Percentiles rank a stretch among this genome's conserved stretches.
Evolutionary conservation across 2,888 invertebrate species (phyloP).

Genomic region (Aspidiotus rigidus): DNA sequence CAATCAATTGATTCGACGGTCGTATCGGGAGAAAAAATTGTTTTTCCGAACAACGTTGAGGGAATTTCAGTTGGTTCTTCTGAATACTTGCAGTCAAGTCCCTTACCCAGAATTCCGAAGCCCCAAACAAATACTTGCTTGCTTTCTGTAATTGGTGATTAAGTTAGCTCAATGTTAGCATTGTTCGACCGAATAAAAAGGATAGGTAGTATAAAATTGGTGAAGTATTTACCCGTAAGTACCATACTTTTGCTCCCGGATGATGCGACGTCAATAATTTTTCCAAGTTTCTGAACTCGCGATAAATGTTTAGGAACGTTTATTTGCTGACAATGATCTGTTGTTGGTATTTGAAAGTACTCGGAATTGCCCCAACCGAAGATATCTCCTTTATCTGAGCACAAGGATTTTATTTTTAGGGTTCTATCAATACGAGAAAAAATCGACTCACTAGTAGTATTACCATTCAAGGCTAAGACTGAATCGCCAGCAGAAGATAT

Average conservation of each 20-base stretch:
- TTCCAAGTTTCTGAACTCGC: constrained; percentile 49
- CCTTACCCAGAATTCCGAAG: constrained; percentile 80
- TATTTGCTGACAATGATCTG: constrained; percentile 55
- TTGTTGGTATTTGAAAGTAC: constrained; percentile 68
- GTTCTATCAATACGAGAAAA: background rate
- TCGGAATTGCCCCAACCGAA: constrained; percentile 98
- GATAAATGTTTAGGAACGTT: constrained; percentile 49
- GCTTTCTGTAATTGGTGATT: constrained; percentile 50
- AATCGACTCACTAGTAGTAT: constrained; percentile 33
- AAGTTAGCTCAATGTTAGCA: constrained; percentile 13
- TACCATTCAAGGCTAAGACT: constrained; percentile 77
- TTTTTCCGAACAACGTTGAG: constrained; percentile 70
- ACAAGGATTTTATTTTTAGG: background rate
- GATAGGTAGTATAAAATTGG: background rate
- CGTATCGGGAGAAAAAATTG: constrained; percentile 65
- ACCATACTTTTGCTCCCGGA: constrained; percentile 80
- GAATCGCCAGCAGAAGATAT: constrained; percentile 74
- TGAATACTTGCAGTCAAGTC: constrained; percentile 63
- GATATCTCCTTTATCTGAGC: constrained; percentile 72
- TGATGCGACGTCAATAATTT: constrained; percentile 67
- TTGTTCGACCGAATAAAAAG: background rate
- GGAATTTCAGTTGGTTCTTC: constrained; percentile 64
- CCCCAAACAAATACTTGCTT: constrained; percentile 91
- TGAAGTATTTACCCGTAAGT: constrained; percentile 58
- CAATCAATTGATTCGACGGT: constrained; percentile 57